Base-by-base conservation (phyloP, 2,888 invertebrate species). In the Melinaea marsaeus region DNA sequence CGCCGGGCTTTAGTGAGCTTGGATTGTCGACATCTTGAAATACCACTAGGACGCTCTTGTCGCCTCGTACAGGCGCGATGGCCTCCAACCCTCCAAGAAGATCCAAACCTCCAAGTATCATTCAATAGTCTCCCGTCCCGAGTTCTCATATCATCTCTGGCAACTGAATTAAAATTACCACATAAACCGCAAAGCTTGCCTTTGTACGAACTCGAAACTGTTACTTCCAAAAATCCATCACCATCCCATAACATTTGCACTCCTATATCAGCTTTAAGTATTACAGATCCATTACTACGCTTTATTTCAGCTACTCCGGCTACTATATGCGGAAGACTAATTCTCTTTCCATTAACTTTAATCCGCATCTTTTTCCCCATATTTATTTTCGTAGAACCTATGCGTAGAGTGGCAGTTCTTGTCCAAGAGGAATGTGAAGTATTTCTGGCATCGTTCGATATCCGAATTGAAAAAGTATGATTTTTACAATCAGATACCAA, bases 231-330 rank as follows among this genome's bases (percentile, higher is more conserved):
- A 79, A 97, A 98, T 74, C 97, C 97, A 73, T 95, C 95, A 1
- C 98, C 98, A 78, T 98, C 97, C 98, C 98, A 99, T 47, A 96
- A 91, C 68, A 99, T 92, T 76, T 95, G 94, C 34, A 98, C 90
- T 0, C 97, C 98, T 72, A 96, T 92, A 48, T 93, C 90, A 1
- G 96, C 93, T 79, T 89, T 93, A 59, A 94, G 92, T 71, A 93
- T 81, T 59, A 96, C 92, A 64, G 94, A 93, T 62, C 95, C 95
- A 66, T 93, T 93, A 51, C 92, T 92, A 45, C 93, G 93, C 55
- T 92, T 91, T 63, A 95, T 93, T 57, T 92, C 92, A 2, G 95
- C 91, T 55, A 92, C 81, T 62, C 91, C 92, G 0, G 84, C 78
- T 54, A 92, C 80, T 33, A 84, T 88, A 75, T 95, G 95, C 0